Evolutionary conservation across 2,888 invertebrate species (phyloP).

Genomic region (Oscheius sp.): DNA sequence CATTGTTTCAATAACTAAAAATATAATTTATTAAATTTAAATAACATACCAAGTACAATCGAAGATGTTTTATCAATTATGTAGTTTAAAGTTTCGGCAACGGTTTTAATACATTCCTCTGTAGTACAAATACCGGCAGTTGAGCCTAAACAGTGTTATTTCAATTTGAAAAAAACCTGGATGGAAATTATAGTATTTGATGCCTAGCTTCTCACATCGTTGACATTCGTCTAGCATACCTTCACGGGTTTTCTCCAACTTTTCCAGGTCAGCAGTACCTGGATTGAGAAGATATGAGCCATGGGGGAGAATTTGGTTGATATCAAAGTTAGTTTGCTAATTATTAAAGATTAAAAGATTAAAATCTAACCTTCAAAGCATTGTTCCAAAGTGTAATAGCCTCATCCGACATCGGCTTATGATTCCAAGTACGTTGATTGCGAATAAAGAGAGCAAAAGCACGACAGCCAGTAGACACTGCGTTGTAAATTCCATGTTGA

Average conservation of each 20-base stretch:
- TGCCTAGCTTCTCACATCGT: conserved; percentile 73
- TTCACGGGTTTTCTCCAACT: conserved; percentile 67
- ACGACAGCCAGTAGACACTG: conserved; percentile 69
- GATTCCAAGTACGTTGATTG: conserved; percentile 67
- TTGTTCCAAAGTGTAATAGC: conserved; percentile 67
- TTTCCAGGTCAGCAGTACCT: conserved; percentile 72
- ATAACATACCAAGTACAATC: conserved; percentile 48
- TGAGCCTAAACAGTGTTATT: conserved; percentile 64
- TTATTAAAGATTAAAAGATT: neutral
- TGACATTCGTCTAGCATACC: conserved; percentile 72
- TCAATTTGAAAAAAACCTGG: conserved; percentile 69
- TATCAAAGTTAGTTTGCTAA: conserved; percentile 62
- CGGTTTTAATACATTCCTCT: conserved; percentile 69
- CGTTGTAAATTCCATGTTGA: conserved; percentile 71
- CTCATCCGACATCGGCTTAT: conserved; percentile 60
- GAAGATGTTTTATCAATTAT: conserved; percentile 61
- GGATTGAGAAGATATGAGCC: conserved; percentile 74
- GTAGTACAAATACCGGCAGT: conserved; percentile 68
- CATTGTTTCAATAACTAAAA: conserved; percentile 72
- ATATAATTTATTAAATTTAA: neutral
- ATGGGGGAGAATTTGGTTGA: conserved; percentile 69
- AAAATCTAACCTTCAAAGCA: conserved; percentile 52
- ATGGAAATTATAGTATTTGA: conserved; percentile 73
- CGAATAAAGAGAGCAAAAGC: conserved; percentile 71
- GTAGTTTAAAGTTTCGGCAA: conserved; percentile 71